These are phyloP conservation scores for Actinopyga echinites DNA, from an alignment of 53 echinoderm and acorn worm species.

Conservation along the genomic window DNA sequence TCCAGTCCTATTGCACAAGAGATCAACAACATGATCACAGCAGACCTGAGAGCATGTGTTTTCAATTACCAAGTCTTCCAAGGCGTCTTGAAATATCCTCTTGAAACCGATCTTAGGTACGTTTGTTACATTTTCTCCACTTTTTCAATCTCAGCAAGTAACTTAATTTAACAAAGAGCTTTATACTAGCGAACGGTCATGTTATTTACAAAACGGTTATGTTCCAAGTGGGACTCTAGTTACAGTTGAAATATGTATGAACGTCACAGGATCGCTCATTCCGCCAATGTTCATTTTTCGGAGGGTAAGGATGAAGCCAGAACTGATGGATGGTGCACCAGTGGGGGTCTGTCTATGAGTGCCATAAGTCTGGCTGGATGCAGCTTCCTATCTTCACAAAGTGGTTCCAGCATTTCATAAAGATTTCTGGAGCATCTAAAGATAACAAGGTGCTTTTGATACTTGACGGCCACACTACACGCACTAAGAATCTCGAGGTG, in stretches of 20 bases:
- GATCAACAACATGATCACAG: too few species aligned
- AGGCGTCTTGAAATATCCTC: too few species aligned
- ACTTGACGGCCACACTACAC: conserved; percentile 1
- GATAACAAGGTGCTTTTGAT: not conserved
- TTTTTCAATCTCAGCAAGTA: too few species aligned
- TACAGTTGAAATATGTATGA: conserved; percentile 4
- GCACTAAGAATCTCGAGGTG: conserved; percentile 7
- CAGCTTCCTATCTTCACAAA: not conserved
- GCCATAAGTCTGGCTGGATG: conserved; percentile 23
- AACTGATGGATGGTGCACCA: conserved; percentile 34
- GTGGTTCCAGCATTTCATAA: not conserved
- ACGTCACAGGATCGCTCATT: not conserved
- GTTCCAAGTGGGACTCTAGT: conserved; percentile 3
- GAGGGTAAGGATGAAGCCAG: conserved; percentile 9
- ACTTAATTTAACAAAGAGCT: too few species aligned
- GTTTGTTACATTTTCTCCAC: too few species aligned
- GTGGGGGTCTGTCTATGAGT: not conserved
- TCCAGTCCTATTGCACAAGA: too few species aligned
- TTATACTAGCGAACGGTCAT: too few species aligned
- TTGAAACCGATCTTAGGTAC: too few species aligned
- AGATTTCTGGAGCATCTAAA: not conserved
- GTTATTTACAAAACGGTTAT: too few species aligned
- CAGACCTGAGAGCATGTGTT: too few species aligned
- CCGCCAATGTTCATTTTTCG: not conserved
- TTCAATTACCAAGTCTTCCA: too few species aligned